Evolutionary conservation across 2,797 vertebrate species (phyloP).

Genomic region (Phalloptychus januarius): DNA sequence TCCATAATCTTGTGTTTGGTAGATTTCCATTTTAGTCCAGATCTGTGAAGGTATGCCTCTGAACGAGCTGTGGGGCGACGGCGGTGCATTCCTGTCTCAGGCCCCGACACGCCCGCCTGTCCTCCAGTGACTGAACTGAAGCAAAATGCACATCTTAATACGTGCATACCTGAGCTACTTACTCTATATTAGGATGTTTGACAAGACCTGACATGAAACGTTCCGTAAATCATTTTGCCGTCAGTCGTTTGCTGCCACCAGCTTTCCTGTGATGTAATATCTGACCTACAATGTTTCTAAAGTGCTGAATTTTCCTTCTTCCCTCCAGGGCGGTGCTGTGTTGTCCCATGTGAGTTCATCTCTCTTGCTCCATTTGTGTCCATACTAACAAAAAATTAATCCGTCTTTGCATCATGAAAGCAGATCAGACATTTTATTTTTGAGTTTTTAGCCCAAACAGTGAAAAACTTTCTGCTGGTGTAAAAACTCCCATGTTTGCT

Average conservation of each 20-base stretch:
- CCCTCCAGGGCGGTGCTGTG: slow-evolving; percentile 73
- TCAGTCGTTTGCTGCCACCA: slow-evolving; percentile 9
- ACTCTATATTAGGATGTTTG: neutral
- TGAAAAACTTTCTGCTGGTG: neutral
- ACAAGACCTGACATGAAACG: slow-evolving; percentile 20
- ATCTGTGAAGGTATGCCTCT: neutral
- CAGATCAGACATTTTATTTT: neutral
- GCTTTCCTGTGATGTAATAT: slow-evolving; percentile 23
- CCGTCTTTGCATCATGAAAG: slow-evolving; percentile 10
- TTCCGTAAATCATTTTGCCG: slow-evolving; percentile 9
- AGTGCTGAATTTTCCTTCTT: slow-evolving; percentile 41
- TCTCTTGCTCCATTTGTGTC: slow-evolving; percentile 21
- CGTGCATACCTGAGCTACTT: neutral
- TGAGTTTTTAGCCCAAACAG: neutral
- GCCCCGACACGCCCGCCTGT: slow-evolving; percentile 51
- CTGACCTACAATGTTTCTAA: slow-evolving; percentile 18
- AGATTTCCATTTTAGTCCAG: slow-evolving; percentile 14
- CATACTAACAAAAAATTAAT: slow-evolving; percentile 35
- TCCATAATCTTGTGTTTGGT: neutral
- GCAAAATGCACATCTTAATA: neutral
- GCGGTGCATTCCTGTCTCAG: slow-evolving; percentile 69
- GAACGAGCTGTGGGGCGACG: neutral
- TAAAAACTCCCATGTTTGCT: neutral
- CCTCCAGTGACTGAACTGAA: slow-evolving; percentile 22
- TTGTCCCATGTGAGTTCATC: slow-evolving; percentile 84